Evolutionary conservation across 2,113 vertebrate species (phyloP), one percentile per base, ranked within the genome.

Genomic region (Ia io): DNA sequence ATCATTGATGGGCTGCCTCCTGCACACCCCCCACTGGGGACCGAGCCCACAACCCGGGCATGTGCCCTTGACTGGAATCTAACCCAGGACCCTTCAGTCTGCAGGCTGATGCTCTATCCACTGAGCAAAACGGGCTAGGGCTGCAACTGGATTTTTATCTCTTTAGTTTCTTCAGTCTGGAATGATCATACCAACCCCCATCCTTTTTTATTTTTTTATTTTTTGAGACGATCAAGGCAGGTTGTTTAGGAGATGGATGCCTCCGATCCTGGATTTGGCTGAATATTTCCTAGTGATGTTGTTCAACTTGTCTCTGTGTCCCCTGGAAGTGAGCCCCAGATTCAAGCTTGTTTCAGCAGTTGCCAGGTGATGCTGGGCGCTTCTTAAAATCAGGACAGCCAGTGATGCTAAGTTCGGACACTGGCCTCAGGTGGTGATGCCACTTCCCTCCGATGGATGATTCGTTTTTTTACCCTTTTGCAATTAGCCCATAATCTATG

Each of bases 371-470:
- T 23, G 53, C 67, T 9, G 18, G 84, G 44, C 35, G 13, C 30
- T 16, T 25, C 23, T 12, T 47, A n/a, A 42, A n/a, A 0, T 47
- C 25, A 1, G 5, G 13, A 2, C 17, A 2, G 30, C 32, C 17
- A 4, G 20, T 9, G 42, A 49, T 13, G n/a, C 59, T 16, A 2
- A 37, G 14, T 32, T 51, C 14, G 12, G 51, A 61, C 16, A 2
- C 11, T 9, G 44, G 40, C 67, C 25, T 16, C 1, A 22, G 28
- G 53, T 70, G 51, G 28, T 0, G 16, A 40, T 32, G 44, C 78
- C 28, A 28, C 16, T 9, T 14, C 92, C 42, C 16, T 30, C 14
- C 59, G 6, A 6, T 3, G 16, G 44, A n/a, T 11, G 32, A 0
- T 25, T 0, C 16, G 35, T 32, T 70, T 40, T 76, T 73, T 73